A percentile compares a stretch with the other conserved stretches of the same genome.
These are phyloP conservation scores for Platycheirus rosarum DNA, from an alignment of 2,888 invertebrate genomes.

Conservation along the genomic window DNA sequence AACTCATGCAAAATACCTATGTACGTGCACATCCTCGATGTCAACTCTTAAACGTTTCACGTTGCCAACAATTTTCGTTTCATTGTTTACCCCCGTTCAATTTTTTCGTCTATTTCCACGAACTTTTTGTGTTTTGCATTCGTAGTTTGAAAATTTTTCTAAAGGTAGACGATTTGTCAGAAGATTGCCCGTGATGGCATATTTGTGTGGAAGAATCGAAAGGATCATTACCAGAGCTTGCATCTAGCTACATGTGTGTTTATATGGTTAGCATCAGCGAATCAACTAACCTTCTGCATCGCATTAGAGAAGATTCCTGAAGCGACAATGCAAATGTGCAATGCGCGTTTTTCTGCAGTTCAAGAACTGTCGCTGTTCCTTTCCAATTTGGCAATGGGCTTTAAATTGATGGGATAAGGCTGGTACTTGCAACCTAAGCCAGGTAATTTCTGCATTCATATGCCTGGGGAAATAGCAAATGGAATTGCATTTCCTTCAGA, in stretches of 20 bases:
- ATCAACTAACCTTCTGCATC: constrained; percentile 43
- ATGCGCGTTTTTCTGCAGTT: constrained; percentile 26
- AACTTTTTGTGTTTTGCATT: constrained; percentile 12
- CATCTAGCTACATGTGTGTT: not conserved
- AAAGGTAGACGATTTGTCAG: constrained; percentile 42
- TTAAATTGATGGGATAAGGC: not conserved
- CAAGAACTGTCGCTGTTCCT: constrained; percentile 2
- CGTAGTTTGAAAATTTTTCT: constrained; percentile 41
- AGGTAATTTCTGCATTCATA: constrained; percentile 31
- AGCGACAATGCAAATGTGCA: constrained; percentile 46
- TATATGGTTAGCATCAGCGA: constrained; percentile 18
- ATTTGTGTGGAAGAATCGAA: constrained; percentile 21
- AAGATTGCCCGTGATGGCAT: constrained; percentile 47
- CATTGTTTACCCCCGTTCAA: constrained; percentile 59
- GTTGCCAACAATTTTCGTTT: constrained; percentile 64
- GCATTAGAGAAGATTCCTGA: constrained; percentile 42
- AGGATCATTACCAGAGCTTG: constrained; percentile 29
- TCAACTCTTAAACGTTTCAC: constrained; percentile 22
- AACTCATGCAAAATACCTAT: constrained; percentile 48
- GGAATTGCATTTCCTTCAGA: constrained; percentile 37
- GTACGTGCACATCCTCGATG: no score
- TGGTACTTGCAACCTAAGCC: constrained; percentile 15
- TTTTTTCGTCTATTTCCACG: not conserved
- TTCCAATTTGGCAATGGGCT: constrained; percentile 19
- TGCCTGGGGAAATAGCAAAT: constrained; percentile 25